Conservation (phyloP, 2,113 vertebrate species). For the Halcyon malimbica region DNA sequence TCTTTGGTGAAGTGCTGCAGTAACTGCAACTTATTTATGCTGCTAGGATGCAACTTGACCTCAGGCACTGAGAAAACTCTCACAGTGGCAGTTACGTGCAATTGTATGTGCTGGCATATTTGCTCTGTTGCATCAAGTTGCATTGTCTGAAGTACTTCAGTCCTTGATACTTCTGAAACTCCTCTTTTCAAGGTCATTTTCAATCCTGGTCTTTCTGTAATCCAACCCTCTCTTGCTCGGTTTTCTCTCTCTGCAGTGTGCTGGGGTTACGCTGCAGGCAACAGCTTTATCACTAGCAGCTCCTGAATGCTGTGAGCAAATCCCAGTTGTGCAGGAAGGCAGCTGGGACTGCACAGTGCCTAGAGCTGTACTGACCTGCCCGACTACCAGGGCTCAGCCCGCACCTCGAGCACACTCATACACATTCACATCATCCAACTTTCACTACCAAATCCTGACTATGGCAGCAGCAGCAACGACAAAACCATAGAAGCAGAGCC, state of each 20-base stretch:
- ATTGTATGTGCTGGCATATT: neutral
- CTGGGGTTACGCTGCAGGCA: neutral
- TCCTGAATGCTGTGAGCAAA: fast-evolving
- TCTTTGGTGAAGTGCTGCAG: neutral
- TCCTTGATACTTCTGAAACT: neutral
- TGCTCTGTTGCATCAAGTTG: neutral
- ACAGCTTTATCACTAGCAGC: neutral
- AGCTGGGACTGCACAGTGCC: neutral
- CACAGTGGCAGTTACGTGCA: neutral
- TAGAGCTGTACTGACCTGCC: neutral
- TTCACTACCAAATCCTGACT: neutral
- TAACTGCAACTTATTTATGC: neutral
- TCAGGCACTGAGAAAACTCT: neutral
- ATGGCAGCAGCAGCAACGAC: neutral
- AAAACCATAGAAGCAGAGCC: neutral
- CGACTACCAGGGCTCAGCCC: neutral
- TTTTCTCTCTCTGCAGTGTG: neutral
- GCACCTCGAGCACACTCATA: fast-evolving
- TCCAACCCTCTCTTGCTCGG: neutral
- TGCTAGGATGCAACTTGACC: neutral
- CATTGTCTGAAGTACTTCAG: neutral
- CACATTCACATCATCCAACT: neutral
- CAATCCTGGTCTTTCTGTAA: neutral
- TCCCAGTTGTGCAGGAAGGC: neutral
- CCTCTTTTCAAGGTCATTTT: neutral